Evolutionary conservation across 2,797 vertebrate species (phyloP).

Genomic region (Epinephelus awoara): DNA sequence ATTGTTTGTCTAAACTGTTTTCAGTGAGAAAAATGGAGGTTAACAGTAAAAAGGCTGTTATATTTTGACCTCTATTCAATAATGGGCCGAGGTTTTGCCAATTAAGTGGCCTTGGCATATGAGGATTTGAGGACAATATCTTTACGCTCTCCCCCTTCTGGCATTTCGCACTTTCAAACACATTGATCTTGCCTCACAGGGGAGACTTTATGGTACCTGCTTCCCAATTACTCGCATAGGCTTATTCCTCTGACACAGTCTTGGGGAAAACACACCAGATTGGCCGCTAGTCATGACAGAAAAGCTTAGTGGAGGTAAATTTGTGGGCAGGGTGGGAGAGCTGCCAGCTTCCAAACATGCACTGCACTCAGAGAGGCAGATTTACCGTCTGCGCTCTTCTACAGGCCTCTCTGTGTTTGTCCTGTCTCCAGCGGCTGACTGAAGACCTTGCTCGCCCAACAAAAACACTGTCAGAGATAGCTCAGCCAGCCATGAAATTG

Average conservation of each 20-base stretch:
- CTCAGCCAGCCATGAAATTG: constrained; percentile 97
- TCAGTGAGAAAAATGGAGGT: constrained; percentile 62
- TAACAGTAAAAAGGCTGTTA: constrained; percentile 42
- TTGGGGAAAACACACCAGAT: constrained; percentile 52
- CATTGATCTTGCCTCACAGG: constrained; percentile 71
- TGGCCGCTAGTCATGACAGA: constrained; percentile 70
- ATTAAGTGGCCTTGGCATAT: constrained; percentile 60
- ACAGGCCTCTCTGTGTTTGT: constrained; percentile 64
- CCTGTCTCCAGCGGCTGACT: constrained; percentile 78
- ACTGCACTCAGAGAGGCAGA: constrained; percentile 62
- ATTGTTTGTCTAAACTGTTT: constrained; percentile 60
- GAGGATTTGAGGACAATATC: constrained; percentile 59
- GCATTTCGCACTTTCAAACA: constrained; percentile 67
- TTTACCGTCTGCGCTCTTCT: constrained; percentile 64
- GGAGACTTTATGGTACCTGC: constrained; percentile 69
- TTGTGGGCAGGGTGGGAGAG: constrained; percentile 64
- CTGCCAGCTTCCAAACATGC: constrained; percentile 68
- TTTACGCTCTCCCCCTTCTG: constrained; percentile 49
- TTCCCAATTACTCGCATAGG: constrained; percentile 73
- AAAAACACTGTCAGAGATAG: constrained; percentile 88
- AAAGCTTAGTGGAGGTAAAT: constrained; percentile 71
- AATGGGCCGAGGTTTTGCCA: constrained; percentile 53
- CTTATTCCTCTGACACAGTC: constrained; percentile 75
- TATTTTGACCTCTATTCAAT: constrained; percentile 58
- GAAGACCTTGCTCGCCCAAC: constrained; percentile 78